Percentiles rank a stretch among this genome's conserved stretches.
Evolutionary conservation across 2,113 vertebrate genomes (phyloP).

Genomic region (Sardina pilchardus): DNA sequence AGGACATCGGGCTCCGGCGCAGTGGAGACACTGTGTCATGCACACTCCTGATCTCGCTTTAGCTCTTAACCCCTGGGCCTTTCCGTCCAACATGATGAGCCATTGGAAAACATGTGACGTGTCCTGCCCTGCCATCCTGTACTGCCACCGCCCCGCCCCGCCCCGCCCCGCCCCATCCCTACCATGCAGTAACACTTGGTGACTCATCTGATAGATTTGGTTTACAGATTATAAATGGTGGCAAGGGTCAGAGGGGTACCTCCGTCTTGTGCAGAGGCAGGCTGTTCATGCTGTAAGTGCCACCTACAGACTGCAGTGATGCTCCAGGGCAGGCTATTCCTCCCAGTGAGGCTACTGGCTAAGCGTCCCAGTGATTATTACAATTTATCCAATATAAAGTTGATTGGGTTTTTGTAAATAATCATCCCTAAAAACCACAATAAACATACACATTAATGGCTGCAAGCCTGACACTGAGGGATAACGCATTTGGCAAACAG

Average conservation of each 20-base stretch:
- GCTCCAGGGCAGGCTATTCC: no score
- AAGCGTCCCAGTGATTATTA: not conserved
- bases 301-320: not conserved
- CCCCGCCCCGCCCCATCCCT: not conserved
- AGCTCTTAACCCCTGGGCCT: not conserved
- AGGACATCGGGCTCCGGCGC: not conserved
- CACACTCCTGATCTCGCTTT: not conserved
- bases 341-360: not conserved
- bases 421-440: not conserved
- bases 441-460: not conserved
- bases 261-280: not conserved
- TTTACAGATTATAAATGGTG: not conserved
- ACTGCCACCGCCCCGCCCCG: not conserved
- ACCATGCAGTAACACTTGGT: not conserved
- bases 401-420: constrained; percentile 7
- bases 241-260: not conserved
- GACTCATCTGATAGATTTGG: not conserved
- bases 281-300: not conserved
- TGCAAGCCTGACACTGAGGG: not conserved
- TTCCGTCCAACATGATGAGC: not conserved
- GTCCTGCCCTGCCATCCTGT: not conserved
- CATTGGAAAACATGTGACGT: not conserved
- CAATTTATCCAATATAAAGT: not conserved
- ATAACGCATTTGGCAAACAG: not conserved
- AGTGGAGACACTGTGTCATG: not conserved